phyloP scores from a whole-genome alignment of 2,888 invertebrate species.

The Philereme vetulata region DNA sequence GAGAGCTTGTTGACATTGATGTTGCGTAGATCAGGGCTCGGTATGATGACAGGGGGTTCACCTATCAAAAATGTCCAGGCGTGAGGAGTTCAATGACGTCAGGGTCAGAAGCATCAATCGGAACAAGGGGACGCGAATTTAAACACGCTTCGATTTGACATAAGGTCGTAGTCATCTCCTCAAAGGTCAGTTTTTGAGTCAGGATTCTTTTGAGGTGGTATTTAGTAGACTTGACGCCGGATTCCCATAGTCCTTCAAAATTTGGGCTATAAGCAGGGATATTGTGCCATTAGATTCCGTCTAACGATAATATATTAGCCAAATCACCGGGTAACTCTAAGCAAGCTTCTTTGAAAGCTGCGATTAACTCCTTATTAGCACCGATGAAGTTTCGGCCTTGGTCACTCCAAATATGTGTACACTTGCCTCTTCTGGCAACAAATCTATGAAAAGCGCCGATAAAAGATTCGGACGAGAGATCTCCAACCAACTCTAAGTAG shows the following conservation, averaged over 20 bases:
- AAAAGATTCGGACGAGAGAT: not conserved
- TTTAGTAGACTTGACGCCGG: conserved; percentile 6
- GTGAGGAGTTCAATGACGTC: conserved; percentile 30
- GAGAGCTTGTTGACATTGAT: conserved; percentile 1
- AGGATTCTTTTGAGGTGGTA: conserved; percentile 8
- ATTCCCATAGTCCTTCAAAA: conserved; percentile 13
- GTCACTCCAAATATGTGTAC: conserved; percentile 33
- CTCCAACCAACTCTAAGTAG: not conserved
- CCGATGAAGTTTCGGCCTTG: conserved; percentile 33
- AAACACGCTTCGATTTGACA: conserved; percentile 23
- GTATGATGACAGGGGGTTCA: conserved; percentile 28
- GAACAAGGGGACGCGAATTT: conserved; percentile 21
- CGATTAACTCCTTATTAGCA: conserved; percentile 9
- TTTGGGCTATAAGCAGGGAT: conserved; percentile 8
- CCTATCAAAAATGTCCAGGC: conserved; percentile 41
- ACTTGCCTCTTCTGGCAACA: conserved; percentile 30
- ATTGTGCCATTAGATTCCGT: conserved; percentile 14
- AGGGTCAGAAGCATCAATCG: conserved; percentile 6
- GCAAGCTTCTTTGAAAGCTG: conserved; percentile 21
- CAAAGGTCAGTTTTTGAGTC: conserved; percentile 7
- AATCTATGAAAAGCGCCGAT: conserved; percentile 17
- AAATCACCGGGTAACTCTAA: conserved; percentile 18
- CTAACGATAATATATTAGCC: conserved; percentile 11
- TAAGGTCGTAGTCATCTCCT: conserved; percentile 14
- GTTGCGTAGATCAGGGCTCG: not conserved